Base-by-base conservation (phyloP, 1,140 invertebrate species). In the Whitmania pigra region DNA sequence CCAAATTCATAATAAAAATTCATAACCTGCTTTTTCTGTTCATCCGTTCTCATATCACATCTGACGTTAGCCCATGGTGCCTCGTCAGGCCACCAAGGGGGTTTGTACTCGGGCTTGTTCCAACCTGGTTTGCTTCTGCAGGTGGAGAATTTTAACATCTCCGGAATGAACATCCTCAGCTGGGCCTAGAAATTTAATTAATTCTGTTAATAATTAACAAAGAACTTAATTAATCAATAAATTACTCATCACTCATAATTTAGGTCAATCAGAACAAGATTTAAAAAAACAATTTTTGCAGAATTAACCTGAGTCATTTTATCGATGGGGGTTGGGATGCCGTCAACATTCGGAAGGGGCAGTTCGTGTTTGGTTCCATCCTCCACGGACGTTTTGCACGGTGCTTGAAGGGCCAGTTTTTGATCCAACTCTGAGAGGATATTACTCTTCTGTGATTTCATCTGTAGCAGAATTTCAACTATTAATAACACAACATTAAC, bases 71-170 rank as follows among this genome's bases (percentile, higher is more conserved):
- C 93, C 93, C 93, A 97, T 0, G 93, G 93, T 74, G 96, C 84
- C 82, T 96, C 93, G 81, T 91, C 90, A 17, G 94, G 94, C 94
- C 94, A 97, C 94, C 94, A 97, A 0, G 90, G 88, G 60, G 94
- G 94, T 75, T 92, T 85, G 53, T 92, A 96, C 20, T 92, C 93
- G 77, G 94, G 91, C 78, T 93, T 87, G 0, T 94, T 94, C 94
- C 94, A 97, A 22, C 94, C 94, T 31, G 94, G 94, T 82, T 97
- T 97, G 57, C 94, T 94, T 74, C 94, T 84, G 0, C 94, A 91
- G 70, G 94, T 97, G 0, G 93, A 96, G 84, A 96, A 97, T 83
- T 97, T 97, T 73, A 97, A 84, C 94, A 97, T 97, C 72, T 97
- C 86, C 55, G 94, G 94, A 77, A 97, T 97, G 81, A 97, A 97